A percentile compares a stretch with the other conserved stretches of the same genome.
These are phyloP conservation scores for Microchirus variegatus DNA, from an alignment of 2,797 vertebrate genomes.

Conservation along the genomic window DNA sequence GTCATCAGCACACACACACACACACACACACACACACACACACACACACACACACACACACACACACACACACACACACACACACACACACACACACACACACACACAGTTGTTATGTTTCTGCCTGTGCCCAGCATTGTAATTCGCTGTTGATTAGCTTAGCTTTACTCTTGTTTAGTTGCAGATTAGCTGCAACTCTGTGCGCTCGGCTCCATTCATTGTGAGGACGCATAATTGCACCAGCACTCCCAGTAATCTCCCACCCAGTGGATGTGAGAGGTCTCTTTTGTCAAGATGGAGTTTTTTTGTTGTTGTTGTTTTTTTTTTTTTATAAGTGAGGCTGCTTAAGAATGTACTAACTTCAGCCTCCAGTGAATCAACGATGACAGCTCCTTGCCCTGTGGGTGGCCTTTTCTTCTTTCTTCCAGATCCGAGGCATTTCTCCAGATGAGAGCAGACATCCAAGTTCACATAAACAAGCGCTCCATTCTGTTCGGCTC, in stretches of 20 bases:
- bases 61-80: slow-evolving; percentile 33
- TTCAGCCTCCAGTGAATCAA: slow-evolving; percentile 63
- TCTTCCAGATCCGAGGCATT: slow-evolving; percentile 58
- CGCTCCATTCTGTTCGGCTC: slow-evolving; percentile 47
- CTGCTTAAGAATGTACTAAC: slow-evolving; percentile 69
- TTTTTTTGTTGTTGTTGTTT: slow-evolving; percentile 58
- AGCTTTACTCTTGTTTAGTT: slow-evolving; percentile 79
- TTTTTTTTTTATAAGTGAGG: slow-evolving; percentile 45
- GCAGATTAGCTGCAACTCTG: slow-evolving; percentile 73
- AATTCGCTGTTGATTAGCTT: slow-evolving; percentile 72
- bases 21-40: slow-evolving; percentile 27
- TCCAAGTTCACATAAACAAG: slow-evolving; percentile 71
- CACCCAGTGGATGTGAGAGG: slow-evolving; percentile 66
- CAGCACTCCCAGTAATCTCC: slow-evolving; percentile 69
- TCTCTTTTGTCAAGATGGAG: slow-evolving; percentile 70
- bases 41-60: slow-evolving; percentile 38
- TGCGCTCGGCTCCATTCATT: slow-evolving; percentile 67
- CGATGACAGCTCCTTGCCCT: slow-evolving; percentile 69
- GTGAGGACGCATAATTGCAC: slow-evolving; percentile 73
- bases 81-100: slow-evolving; percentile 34
- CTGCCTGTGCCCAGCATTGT: slow-evolving; percentile 70
- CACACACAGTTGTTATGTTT: slow-evolving; percentile 62
- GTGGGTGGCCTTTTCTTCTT: slow-evolving; percentile 74
- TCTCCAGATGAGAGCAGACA: slow-evolving; percentile 63
- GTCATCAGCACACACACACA: slow-evolving; percentile 48